phyloP scores from a whole-genome alignment of 2,113 vertebrate species.

The Aramus guarauna region DNA sequence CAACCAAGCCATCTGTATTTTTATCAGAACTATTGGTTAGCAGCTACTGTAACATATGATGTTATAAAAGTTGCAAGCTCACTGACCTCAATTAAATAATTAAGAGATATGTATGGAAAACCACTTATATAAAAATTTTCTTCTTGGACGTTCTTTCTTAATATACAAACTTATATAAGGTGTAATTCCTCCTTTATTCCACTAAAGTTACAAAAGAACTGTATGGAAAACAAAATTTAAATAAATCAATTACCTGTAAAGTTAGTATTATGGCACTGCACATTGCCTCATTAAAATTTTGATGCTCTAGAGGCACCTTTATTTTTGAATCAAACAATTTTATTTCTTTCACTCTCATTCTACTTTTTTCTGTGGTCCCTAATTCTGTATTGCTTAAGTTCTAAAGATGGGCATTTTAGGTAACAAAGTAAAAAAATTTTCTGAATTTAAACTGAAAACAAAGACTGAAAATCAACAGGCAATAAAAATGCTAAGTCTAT shows the following conservation, averaged over 20 bases:
- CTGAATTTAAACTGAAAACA: not conserved
- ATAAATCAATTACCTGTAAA: not conserved
- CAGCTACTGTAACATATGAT: not conserved
- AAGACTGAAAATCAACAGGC: not conserved
- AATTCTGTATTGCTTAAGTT: not conserved
- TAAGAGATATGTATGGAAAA: not conserved
- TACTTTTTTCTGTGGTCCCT: not conserved
- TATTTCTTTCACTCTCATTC: not conserved
- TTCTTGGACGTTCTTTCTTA: not conserved
- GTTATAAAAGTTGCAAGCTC: not conserved
- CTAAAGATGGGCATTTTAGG: not conserved
- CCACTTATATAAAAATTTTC: not conserved
- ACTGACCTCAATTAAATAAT: not conserved
- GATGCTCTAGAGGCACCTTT: not conserved
- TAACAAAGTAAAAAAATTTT: not conserved
- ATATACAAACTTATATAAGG: not conserved
- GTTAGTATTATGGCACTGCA: not conserved
- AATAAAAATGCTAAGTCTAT: not conserved
- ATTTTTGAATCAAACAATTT: not conserved
- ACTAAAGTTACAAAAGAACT: not conserved
- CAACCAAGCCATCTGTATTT: slow-evolving; percentile 20
- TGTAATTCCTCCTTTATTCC: not conserved
- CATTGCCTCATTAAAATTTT: not conserved
- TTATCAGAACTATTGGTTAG: slow-evolving; percentile 5
- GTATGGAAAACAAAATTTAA: not conserved